Percentiles rank a stretch among this genome's conserved stretches.
phyloP scores from a whole-genome alignment of 2,888 invertebrate species.

The Andrena flavipes region DNA sequence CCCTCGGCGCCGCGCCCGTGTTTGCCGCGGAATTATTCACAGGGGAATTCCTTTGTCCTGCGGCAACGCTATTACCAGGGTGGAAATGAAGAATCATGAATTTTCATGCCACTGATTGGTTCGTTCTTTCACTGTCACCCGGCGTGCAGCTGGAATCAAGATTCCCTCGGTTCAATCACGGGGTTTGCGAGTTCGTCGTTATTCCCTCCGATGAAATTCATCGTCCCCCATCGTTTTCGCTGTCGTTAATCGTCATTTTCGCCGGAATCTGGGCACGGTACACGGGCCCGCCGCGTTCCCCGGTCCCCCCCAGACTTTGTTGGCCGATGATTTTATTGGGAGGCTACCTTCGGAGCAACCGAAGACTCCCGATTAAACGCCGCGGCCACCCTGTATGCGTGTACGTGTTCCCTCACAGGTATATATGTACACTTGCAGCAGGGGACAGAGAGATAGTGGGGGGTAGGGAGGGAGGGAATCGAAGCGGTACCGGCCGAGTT shows the following conservation, averaged over 20 bases:
- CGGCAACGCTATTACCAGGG: background rate
- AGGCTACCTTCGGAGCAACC: background rate
- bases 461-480: constrained; percentile 55
- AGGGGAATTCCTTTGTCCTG: background rate
- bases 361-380: constrained; percentile 14
- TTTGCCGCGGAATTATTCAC: background rate
- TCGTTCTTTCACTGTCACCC: background rate
- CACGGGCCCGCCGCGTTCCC: too few relatives aligned
- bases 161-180: constrained; percentile 2
- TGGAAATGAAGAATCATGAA: constrained; percentile 16
- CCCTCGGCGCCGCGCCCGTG: background rate
- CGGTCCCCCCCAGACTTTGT: background rate
- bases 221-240: background rate
- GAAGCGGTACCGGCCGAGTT: constrained; percentile 73
- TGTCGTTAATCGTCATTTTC: background rate
- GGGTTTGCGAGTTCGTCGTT: background rate
- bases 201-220: background rate
- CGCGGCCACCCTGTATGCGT: constrained; percentile 57
- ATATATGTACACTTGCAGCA: constrained; percentile 33
- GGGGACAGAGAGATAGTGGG: constrained; percentile 37
- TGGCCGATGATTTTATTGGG: background rate
- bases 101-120: constrained; percentile 13
- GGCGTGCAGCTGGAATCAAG: background rate
- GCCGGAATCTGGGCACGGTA: background rate
- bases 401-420: constrained; percentile 38